These are phyloP conservation scores for Dryobota labecula DNA, from an alignment of 2,888 invertebrate species.

Conservation along the genomic window DNA sequence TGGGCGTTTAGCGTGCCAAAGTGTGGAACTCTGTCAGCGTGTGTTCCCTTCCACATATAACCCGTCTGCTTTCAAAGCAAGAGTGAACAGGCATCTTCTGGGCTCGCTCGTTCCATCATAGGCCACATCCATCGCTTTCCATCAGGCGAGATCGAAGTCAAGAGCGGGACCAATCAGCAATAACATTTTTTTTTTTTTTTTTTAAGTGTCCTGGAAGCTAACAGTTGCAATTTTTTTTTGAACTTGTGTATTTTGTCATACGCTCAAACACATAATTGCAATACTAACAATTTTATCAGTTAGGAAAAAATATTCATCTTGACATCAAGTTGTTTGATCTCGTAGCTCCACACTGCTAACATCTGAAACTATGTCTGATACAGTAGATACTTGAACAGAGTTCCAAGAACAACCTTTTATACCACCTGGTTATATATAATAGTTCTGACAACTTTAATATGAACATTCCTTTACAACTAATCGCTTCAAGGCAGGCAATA, in stretches of 20 bases:
- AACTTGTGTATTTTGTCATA: neutral
- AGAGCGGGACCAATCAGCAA: too few species aligned
- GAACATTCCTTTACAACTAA: neutral
- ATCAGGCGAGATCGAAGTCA: too few species aligned
- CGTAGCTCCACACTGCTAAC: neutral
- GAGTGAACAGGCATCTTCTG: too few species aligned
- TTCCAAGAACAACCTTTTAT: neutral
- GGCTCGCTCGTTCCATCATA: too few species aligned
- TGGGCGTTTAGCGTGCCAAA: too few species aligned
- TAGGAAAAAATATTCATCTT: neutral
- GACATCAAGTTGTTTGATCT: neutral
- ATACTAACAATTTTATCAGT: neutral
- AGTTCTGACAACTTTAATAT: slow-evolving; percentile 10
- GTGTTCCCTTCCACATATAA: too few species aligned
- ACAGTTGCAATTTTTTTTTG: neutral
- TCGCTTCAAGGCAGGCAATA: neutral
- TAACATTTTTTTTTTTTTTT: too few species aligned
- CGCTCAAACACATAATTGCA: neutral
- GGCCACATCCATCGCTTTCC: too few species aligned
- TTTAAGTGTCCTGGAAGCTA: too few species aligned
- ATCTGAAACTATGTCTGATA: neutral
- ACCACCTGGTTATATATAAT: neutral
- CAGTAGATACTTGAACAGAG: neutral
- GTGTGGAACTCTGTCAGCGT: too few species aligned
- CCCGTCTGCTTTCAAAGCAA: too few species aligned